A percentile compares a stretch with the other conserved stretches of the same genome.
These are phyloP conservation scores for Indri indri DNA, from an alignment of 2,113 vertebrate genomes.

Conservation along the genomic window DNA sequence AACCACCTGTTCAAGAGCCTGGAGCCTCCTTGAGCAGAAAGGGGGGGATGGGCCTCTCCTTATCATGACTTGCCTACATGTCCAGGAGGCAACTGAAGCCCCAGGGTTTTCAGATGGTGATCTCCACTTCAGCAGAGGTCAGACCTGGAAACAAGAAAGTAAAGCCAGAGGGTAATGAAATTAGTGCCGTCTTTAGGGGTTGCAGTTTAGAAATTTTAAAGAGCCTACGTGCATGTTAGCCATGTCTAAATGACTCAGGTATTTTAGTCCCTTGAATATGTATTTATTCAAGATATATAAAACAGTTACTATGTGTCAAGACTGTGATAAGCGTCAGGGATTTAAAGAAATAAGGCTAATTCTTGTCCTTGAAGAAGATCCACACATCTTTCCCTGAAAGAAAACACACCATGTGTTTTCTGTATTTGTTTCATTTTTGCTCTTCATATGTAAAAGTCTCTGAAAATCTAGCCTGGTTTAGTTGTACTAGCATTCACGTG, in stretches of 20 bases:
- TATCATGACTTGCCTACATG: not conserved
- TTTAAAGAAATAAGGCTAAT: not conserved
- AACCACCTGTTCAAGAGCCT: not conserved
- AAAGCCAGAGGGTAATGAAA: not conserved
- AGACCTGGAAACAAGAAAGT: not conserved
- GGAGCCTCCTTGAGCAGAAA: not conserved
- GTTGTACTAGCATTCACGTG: not conserved
- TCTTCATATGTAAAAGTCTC: not conserved
- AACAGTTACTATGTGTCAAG: not conserved
- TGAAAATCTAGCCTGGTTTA: not conserved
- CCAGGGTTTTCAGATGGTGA: not conserved
- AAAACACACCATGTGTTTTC: not conserved
- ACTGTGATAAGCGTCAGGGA: not conserved
- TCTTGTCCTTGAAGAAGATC: not conserved
- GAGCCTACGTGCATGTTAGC: not conserved
- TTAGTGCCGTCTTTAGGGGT: not conserved
- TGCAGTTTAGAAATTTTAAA: not conserved
- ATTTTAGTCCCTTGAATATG: not conserved
- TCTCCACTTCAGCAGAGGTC: not conserved
- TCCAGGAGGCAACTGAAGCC: not conserved
- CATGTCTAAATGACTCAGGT: not conserved
- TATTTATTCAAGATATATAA: not conserved
- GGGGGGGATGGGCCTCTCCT: not conserved
- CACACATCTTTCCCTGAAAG: not conserved
- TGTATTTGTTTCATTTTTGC: not conserved